These are phyloP conservation scores for Enteromius fasciolatus DNA, from an alignment of 2,797 vertebrate species.

Conservation along the genomic window DNA sequence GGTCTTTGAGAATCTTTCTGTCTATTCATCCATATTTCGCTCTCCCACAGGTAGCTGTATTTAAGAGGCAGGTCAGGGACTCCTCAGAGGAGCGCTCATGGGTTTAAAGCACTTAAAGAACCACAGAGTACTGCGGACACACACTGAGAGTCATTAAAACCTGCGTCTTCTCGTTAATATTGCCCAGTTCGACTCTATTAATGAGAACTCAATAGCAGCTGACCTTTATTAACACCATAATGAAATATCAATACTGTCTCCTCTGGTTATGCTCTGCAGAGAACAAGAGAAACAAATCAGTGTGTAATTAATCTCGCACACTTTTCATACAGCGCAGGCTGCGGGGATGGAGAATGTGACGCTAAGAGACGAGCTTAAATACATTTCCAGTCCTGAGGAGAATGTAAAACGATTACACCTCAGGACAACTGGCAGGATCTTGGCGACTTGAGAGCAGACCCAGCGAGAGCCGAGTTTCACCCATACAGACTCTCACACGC, in stretches of 20 bases:
- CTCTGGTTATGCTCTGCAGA: constrained; percentile 65
- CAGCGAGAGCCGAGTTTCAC: constrained; percentile 32
- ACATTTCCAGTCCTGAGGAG: constrained; percentile 37
- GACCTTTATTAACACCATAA: constrained; percentile 74
- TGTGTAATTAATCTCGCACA: constrained; percentile 55
- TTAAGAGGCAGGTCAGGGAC: constrained; percentile 64
- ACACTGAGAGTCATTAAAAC: constrained; percentile 67
- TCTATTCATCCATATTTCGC: constrained; percentile 17
- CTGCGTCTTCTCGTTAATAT: constrained; percentile 70
- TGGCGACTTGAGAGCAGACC: constrained; percentile 23
- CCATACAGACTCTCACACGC: constrained; percentile 44
- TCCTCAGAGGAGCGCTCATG: constrained; percentile 42
- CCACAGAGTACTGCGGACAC: constrained; percentile 32
- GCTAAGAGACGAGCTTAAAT: constrained; percentile 37
- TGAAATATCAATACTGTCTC: constrained; percentile 77
- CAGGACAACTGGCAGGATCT: constrained; percentile 44
- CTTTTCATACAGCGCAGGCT: constrained; percentile 39
- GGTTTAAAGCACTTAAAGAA: constrained; percentile 64
- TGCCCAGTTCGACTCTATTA: constrained; percentile 71
- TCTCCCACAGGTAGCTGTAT: constrained; percentile 15
- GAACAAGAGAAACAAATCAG: constrained; percentile 65
- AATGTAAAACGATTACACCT: constrained; percentile 41
- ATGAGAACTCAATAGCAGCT: constrained; percentile 75
- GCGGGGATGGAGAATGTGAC: constrained; percentile 41
- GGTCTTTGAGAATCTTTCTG: background rate